Evolutionary conservation across 2,888 invertebrate species (phyloP), one percentile per base, ranked within the genome.

Genomic region (Drosophila nr. fundita): DNA sequence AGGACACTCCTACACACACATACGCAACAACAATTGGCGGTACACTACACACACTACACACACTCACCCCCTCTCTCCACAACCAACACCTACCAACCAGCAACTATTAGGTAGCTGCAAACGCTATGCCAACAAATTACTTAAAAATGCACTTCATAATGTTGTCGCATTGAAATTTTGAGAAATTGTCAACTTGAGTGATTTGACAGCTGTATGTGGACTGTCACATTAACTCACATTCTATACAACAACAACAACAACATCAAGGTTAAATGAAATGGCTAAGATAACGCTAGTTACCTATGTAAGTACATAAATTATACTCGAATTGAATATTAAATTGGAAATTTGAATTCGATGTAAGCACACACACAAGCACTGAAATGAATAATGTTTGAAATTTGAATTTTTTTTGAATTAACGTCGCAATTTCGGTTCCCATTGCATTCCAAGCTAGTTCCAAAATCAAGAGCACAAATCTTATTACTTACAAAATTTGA

Each of bases 81-180:
- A 18, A n/a, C 13, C 5, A 54, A 0, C 30, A 21, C n/a, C n/a
- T n/a, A n/a, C n/a, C n/a, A n/a, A n/a, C n/a, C 48, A 13, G 15
- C 10, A 7, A 8, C 34, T 38, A 40, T 32, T 27, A 40, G 24
- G 6, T n/a, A n/a, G n/a, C n/a, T 34, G 10, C 4, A 54, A 67
- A 45, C 21, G 30, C 57, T 63, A 60, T 65, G 48, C 50, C 54
- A 73, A 62, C 65, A 73, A 77, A 74, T 74, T 71, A 64, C 62
- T 71, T 74, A 71, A 55, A 78, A 71, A 70, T 74, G 54, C 70
- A 70, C 63, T 64, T 36, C 40, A 68, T 71, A 71, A 65, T 78
- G 61, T 55, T 64, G 50, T 62, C 68, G 42, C 78, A 55, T 59
- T 59, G 54, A 18, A 57, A 61, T 64, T 72, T 50, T 54, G 50